Conservation (phyloP, 2,888 invertebrate species). For the Rhodophaea formosa region DNA sequence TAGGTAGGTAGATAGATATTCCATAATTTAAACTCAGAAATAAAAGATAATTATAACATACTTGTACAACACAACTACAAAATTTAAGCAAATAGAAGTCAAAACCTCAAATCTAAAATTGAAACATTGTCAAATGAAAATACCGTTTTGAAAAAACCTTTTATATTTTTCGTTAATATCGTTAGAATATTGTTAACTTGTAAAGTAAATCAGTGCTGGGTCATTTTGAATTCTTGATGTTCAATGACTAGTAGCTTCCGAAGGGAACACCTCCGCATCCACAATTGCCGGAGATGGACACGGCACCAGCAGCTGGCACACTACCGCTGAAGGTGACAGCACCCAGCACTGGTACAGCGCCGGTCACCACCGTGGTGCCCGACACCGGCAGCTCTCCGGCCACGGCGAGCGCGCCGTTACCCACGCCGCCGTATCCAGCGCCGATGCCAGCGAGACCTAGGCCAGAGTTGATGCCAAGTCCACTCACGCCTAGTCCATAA, state of each 20-base stretch:
- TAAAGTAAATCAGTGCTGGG: no score
- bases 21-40: no score
- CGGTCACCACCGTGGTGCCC: conserved; percentile 38
- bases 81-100: no score
- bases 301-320: conserved; percentile 38
- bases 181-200: no score
- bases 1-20: no score
- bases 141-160: no score
- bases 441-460: neutral
- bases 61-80: no score
- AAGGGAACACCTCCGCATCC: conserved; percentile 20
- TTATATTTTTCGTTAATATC: no score
- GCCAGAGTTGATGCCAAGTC: conserved; percentile 4
- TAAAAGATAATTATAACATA: no score
- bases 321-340: conserved; percentile 41
- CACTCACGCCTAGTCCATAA: neutral
- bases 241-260: conserved; percentile 8
- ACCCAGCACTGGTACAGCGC: conserved; percentile 45
- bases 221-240: no score
- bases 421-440: conserved; percentile 34
- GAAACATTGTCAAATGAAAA: no score
- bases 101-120: no score
- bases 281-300: conserved; percentile 29
- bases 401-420: conserved; percentile 36
- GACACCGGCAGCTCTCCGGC: conserved; percentile 37